Evolutionary conservation across 2,113 vertebrate species (phyloP).

Genomic region (Malurus elegans): DNA sequence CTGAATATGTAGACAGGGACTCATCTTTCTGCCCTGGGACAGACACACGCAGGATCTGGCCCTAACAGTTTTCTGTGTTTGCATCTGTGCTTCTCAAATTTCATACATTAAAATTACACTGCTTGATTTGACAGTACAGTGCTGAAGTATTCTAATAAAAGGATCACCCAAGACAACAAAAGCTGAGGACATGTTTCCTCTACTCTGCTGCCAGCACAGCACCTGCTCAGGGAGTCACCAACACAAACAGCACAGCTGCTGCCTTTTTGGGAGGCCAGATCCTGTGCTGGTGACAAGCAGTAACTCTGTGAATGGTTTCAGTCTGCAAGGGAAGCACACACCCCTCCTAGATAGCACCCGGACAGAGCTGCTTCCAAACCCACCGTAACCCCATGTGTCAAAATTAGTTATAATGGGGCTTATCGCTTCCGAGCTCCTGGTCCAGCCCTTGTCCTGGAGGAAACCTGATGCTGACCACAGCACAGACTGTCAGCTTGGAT

Average conservation of each 20-base stretch:
- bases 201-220: accelerated
- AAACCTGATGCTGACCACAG: neutral
- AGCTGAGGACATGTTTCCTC: neutral
- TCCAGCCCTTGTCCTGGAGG: neutral
- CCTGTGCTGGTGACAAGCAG: neutral
- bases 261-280: neutral
- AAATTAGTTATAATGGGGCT: neutral
- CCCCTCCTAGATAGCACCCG: accelerated
- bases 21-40: accelerated
- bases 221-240: neutral
- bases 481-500: neutral
- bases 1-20: accelerated
- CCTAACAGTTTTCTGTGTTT: neutral
- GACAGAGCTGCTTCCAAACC: neutral
- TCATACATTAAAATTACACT: neutral
- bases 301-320: neutral
- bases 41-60: neutral
- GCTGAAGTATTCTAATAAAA: neutral
- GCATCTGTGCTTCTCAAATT: neutral
- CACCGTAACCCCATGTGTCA: neutral
- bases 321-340: neutral
- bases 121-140: neutral
- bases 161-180: neutral
- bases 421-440: neutral
- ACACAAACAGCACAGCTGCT: neutral